Evolutionary conservation across 2,888 invertebrate genomes (phyloP).

Genomic region (Harpagoxenus sublaevis): DNA sequence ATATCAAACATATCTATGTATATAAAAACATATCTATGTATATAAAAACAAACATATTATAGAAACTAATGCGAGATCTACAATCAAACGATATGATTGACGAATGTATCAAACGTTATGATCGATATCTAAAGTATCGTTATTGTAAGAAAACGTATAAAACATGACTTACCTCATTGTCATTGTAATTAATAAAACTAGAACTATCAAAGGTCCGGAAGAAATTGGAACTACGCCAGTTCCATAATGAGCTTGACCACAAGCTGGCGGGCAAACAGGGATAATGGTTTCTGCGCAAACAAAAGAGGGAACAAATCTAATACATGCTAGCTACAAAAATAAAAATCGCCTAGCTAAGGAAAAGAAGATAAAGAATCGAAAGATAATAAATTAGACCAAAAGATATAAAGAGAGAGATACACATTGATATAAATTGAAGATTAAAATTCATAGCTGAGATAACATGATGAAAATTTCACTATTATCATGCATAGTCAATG

Average conservation of each 20-base stretch:
- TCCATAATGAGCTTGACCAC: conserved; percentile 90
- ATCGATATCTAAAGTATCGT: background rate
- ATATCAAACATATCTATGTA: background rate
- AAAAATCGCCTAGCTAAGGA: conserved; percentile 37
- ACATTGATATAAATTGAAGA: background rate
- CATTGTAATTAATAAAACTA: conserved; percentile 87
- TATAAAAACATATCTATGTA: too few species aligned
- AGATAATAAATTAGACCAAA: background rate
- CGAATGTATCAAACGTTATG: too few species aligned
- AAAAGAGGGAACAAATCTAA: conserved; percentile 81
- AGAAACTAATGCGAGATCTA: too few species aligned
- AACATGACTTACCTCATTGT: conserved; percentile 84
- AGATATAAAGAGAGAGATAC: conserved; percentile 4
- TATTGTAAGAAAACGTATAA: background rate
- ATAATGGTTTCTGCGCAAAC: conserved; percentile 93
- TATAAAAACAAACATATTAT: too few species aligned
- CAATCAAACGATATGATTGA: too few species aligned
- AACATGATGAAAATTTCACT: background rate
- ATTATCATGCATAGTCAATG: conserved; percentile 21
- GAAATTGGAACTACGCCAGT: conserved; percentile 88
- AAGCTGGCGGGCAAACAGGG: conserved; percentile 97
- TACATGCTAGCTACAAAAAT: conserved; percentile 79
- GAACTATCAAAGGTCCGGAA: conserved; percentile 83
- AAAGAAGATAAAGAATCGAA: background rate
- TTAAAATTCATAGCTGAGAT: background rate